Base-by-base conservation (phyloP, 1,140 invertebrate species). In the Melipona quadrifasciata region DNA sequence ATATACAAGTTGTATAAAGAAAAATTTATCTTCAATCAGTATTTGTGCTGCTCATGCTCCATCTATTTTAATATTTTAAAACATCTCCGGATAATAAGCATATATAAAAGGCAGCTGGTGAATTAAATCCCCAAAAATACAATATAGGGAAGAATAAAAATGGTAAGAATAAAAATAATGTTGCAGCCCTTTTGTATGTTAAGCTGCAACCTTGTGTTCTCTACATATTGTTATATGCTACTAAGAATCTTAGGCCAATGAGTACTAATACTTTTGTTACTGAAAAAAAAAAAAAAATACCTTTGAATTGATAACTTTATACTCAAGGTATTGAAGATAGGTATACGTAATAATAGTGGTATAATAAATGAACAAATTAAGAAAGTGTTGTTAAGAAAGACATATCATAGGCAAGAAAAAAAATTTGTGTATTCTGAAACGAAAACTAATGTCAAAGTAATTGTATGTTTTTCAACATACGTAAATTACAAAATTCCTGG, bases 171-270 rank as follows among this genome's bases (percentile, higher is more conserved):
- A 87, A 87, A 87, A 82, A 86, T 90, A 87, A 90, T 91, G 77
- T 92, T 92, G 94, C 93, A 94, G 94, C 94, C 94, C 94, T 95
- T 95, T 95, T 95, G 92, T 94, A 95, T 94, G 91, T 90, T 87
- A 91, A 94, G 91, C 89, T 92, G 93, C 92, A 93, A 95, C 93
- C 91, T 91, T 91, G 93, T 93, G 93, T 94, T 94, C 89, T 89
- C 76, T 92, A 89, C 90, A 90, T 92, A 87, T 92, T 82, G 86
- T 92, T 92, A 91, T 67, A 79, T 76, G 65, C 87, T 90, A 80
- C 84, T 89, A 86, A 79, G 74, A 87, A 80, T 88, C 58, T 86
- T 86, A 88, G 80, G 77, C 51, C 57, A 75, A 76, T 58, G 86
- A 78, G 74, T 90, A 87, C 81, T 90, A 89, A 89, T 90, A 84